Percentiles rank a stretch among this genome's conserved stretches.
phyloP scores from a whole-genome alignment of 2,797 vertebrate species.

The Philypnodon macrostomus region DNA sequence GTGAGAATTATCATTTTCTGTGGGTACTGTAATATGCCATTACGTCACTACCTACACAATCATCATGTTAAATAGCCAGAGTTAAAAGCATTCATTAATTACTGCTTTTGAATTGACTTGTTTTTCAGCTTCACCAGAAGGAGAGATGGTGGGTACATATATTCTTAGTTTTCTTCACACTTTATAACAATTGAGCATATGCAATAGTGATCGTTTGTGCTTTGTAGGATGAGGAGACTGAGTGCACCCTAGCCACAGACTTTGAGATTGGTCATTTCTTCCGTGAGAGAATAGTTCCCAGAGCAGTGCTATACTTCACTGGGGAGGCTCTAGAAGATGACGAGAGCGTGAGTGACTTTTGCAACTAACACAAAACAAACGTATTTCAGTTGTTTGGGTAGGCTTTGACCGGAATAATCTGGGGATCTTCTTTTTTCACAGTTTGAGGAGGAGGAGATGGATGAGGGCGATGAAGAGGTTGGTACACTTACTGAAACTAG shows the following conservation, averaged over 20 bases:
- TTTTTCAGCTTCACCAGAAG: constrained; percentile 85
- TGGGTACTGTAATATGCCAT: not conserved
- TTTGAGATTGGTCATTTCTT: constrained; percentile 98
- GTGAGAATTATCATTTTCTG: too few species aligned
- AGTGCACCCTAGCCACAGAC: constrained; percentile 90
- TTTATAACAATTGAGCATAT: not conserved
- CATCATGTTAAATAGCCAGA: constrained; percentile 11
- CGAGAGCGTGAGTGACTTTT: constrained; percentile 83
- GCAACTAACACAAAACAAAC: constrained; percentile 7
- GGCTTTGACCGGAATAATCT: not conserved
- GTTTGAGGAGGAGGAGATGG: constrained; percentile 94
- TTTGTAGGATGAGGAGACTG: constrained; percentile 91
- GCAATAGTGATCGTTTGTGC: not conserved
- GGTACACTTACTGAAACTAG: too few species aligned
- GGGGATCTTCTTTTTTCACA: constrained; percentile 49
- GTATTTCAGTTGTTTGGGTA: not conserved
- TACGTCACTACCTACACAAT: constrained; percentile 7
- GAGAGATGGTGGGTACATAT: constrained; percentile 86
- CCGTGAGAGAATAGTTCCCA: constrained; percentile 93
- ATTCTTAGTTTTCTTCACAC: not conserved
- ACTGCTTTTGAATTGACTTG: not conserved
- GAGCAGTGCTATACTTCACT: constrained; percentile 96
- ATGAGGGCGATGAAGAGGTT: constrained; percentile 97
- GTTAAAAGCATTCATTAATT: too few species aligned
- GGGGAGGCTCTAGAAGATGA: constrained; percentile 96